Conservation (phyloP, 2,888 invertebrate species). For the Spilosoma lubricipeda region DNA sequence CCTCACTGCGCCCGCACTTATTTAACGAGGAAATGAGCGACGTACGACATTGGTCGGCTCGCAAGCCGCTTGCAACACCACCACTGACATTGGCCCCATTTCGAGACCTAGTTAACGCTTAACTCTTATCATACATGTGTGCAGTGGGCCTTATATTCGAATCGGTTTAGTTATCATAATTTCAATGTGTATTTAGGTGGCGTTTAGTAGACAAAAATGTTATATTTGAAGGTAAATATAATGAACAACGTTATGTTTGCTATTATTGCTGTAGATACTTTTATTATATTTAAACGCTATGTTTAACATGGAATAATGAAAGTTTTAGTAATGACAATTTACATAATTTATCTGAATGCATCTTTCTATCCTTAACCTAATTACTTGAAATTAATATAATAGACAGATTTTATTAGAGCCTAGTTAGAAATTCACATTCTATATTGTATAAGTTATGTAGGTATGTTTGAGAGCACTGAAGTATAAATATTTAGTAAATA, state of each 20-base stretch:
- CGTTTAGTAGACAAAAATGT: constrained; percentile 15
- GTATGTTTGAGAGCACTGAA: too few species aligned
- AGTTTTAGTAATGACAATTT: too few species aligned
- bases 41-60: constrained; percentile 67
- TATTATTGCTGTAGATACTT: background rate
- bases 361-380: background rate
- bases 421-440: background rate
- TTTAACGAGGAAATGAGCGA: constrained; percentile 72
- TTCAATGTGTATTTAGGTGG: constrained; percentile 33
- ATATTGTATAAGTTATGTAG: too few species aligned
- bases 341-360: background rate
- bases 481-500: too few species aligned
- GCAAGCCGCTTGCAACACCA: constrained; percentile 77
- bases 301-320: background rate
- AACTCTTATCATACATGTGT: constrained; percentile 76
- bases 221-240: constrained; percentile 6
- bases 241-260: background rate
- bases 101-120: constrained; percentile 78
- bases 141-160: constrained; percentile 45
- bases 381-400: background rate
- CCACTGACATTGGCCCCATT: constrained; percentile 81
- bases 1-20: constrained; percentile 42
- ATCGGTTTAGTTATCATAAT: constrained; percentile 45
- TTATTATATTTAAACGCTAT: background rate
- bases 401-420: background rate